Evolutionary conservation across 2,113 vertebrate genomes (phyloP).

Genomic region (Cheirogaleus medius): DNA sequence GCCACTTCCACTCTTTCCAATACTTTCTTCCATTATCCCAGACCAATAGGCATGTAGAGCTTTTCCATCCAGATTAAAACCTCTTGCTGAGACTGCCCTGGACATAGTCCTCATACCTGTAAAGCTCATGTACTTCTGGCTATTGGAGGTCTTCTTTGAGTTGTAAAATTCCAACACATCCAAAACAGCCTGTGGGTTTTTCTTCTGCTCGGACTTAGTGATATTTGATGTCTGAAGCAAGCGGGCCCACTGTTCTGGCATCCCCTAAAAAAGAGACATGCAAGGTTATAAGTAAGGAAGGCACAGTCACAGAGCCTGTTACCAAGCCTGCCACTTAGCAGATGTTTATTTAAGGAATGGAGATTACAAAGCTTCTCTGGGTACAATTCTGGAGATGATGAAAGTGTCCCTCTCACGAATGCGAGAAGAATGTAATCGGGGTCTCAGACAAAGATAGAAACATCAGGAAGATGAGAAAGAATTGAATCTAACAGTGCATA

Average conservation of each 20-base stretch:
- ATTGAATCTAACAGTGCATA: neutral
- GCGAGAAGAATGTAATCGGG: neutral
- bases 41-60: neutral
- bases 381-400: neutral
- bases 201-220: conserved; percentile 98
- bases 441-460: neutral
- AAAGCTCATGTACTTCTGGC: conserved; percentile 99
- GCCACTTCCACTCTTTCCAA: neutral
- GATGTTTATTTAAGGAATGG: conserved; percentile 27
- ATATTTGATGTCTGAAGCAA: conserved; percentile 98
- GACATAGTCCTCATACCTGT: conserved; percentile 85
- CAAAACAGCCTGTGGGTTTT: conserved; percentile 96
- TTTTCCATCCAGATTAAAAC: neutral
- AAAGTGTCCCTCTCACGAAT: conserved; percentile 1
- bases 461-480: neutral
- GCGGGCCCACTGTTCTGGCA: conserved; percentile 98
- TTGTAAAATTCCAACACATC: conserved; percentile 98
- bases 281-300: conserved; percentile 37
- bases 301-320: neutral
- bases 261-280: conserved; percentile 86
- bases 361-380: neutral
- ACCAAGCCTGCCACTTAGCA: neutral
- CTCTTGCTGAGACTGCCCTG: neutral
- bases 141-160: conserved; percentile 95
- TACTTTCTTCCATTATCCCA: neutral